Base-by-base conservation (phyloP, 2,888 invertebrate genomes). In the Nomada flava region DNA sequence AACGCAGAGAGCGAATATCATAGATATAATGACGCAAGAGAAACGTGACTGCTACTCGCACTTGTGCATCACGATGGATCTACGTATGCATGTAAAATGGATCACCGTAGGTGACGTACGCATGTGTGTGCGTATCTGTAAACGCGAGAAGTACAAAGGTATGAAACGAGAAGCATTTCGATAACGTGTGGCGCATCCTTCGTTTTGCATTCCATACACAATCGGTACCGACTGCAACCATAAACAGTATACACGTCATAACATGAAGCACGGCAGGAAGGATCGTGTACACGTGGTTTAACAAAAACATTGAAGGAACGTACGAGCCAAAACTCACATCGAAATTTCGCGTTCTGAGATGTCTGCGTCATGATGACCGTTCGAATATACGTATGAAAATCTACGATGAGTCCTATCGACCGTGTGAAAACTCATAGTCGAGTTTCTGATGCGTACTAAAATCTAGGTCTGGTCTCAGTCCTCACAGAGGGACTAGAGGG, bases 361-460 rank as follows among this genome's bases (percentile, higher is more conserved):
- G 84, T 85, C 80, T 91, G 91, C 87, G 87, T 88, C 90, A 90
- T 90, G 85, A 44, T 68, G 60, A 76, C 64, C 29, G 74, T 60
- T 72, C n/a, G 65, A 47, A 47, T 47, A 64, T 53, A 50, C 36
- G 57, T 60, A 20, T 70, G 11, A 47, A 13, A 47, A 47, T 47
- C 47, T 71, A 63, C 36, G 29, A 55, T 42, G 67, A 23, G 36
- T 63, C 62, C 60, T 47, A 57, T 69, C 36, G 55, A 63, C 79
- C 77, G 85, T 80, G 81, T 84, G 79, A 84, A 89, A 85, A 83
- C 86, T 90, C 89, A 89, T 91, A 89, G 88, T 89, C 89, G 82
- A 82, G 83, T 83, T 87, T 87, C 89, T 86, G 89, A 88, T 91
- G 91, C 90, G 91, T 91, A 91, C 91, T 91, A 86, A 91, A 90